Evolutionary conservation across 2,888 invertebrate genomes (phyloP), one percentile per base, ranked within the genome.

Genomic region (Polyploca ridens): DNA sequence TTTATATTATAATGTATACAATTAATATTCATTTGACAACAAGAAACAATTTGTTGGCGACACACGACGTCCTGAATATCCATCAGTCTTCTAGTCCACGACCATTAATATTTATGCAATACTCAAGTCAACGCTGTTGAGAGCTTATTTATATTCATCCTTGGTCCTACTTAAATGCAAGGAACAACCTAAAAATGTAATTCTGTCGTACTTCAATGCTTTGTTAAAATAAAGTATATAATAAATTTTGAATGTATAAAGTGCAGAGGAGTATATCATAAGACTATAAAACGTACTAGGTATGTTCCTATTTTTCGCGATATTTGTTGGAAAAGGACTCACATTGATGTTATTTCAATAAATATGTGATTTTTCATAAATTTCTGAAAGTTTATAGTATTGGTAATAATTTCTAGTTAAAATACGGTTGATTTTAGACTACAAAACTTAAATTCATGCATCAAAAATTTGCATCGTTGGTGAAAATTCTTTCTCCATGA

Each of bases 111-210:
- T 93, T 91, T 89, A 91, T 91, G 87, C 86, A n/a, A 54, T 41
- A 61, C 86, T 82, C 83, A 79, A 88, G 87, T 88, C 88, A 84
- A 85, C 88, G 84, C 77, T 87, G 13, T 41, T 13, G 85, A 88
- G 83, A 87, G 89, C 91, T 90, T 85, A 90, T 93, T 92, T 89
- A 90, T 88, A 93, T 93, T 92, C 90, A 90, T 88, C 87, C 88
- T 85, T 84, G 83, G 85, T 84, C 73, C 83, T 82, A 82, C 41
- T 41, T 41, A 41, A 41, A 13, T 13, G 41, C 41, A 13, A 41
- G 13, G 8, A 3, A 10, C 41, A 41, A 13, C 41, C 41, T 41
- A 41, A 41, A 41, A 41, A 41, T 13, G 3, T 1, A 3, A 41
- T 41, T 41, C 41, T 3, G 41, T 41, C 41, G 41, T 13, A 13